phyloP scores from a whole-genome alignment of 2,888 invertebrate species.

The Mesorhabditis sp. region DNA sequence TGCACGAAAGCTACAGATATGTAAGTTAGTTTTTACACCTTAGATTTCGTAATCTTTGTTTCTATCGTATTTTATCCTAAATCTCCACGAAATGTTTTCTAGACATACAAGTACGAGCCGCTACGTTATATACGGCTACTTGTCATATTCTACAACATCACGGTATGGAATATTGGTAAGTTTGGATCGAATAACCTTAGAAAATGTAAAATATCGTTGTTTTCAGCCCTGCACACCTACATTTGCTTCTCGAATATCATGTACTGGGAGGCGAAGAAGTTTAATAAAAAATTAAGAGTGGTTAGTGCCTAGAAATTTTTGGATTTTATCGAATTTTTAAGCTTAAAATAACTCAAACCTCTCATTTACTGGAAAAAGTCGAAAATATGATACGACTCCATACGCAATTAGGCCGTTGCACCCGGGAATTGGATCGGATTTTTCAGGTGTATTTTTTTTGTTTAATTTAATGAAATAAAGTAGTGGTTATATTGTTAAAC shows the following conservation, averaged over 20 bases:
- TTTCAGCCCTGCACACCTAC: constrained; percentile 4
- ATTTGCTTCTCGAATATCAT: neutral
- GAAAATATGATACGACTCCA: neutral
- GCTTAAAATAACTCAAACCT: no score
- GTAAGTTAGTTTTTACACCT: neutral
- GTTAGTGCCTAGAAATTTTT: neutral
- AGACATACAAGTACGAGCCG: neutral
- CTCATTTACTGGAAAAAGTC: neutral
- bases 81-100: neutral
- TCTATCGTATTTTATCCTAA: neutral
- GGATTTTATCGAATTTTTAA: neutral
- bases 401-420: constrained; percentile 1
- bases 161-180: neutral
- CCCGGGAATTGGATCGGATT: constrained; percentile 4
- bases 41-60: neutral
- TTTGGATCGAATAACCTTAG: no score
- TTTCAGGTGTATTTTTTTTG: neutral
- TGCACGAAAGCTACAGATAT: neutral
- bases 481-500: neutral
- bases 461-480: neutral
- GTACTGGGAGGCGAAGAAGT: constrained; percentile 6
- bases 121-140: neutral
- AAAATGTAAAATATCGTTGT: neutral
- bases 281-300: neutral
- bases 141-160: neutral